phyloP scores from a whole-genome alignment of 2,113 vertebrate species.

The Tetrao urogallus region DNA sequence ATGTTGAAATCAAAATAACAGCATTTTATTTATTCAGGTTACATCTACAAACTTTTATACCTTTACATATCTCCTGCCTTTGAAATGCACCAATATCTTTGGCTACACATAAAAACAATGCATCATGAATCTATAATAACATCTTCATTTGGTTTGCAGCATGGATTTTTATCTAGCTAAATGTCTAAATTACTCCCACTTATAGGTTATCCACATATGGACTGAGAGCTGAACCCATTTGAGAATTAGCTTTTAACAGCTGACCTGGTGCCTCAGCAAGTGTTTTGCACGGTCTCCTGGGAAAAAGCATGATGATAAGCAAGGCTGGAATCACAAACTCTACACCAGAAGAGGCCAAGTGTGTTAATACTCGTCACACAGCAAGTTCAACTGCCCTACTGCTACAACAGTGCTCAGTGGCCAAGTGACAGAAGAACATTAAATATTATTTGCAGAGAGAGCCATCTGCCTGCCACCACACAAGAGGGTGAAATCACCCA shows the following conservation, averaged over 20 bases:
- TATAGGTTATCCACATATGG: constrained; percentile 66
- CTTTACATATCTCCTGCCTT: constrained; percentile 44
- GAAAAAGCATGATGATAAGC: constrained; percentile 52
- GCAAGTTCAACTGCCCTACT: constrained; percentile 53
- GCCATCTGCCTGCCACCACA: constrained; percentile 51
- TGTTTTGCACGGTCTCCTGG: constrained; percentile 26
- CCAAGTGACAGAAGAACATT: constrained; percentile 46
- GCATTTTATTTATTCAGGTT: constrained; percentile 55
- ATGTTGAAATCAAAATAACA: constrained; percentile 59
- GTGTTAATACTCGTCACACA: not conserved
- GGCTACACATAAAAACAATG: constrained; percentile 57
- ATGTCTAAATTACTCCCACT: constrained; percentile 72
- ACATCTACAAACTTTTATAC: constrained; percentile 40
- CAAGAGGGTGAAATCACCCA: not conserved
- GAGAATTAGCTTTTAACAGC: constrained; percentile 72
- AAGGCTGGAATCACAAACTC: constrained; percentile 34
- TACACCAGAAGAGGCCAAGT: constrained; percentile 20
- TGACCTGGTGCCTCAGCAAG: constrained; percentile 64
- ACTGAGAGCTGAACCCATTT: constrained; percentile 59
- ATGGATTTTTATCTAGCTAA: constrained; percentile 66
- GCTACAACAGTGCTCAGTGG: constrained; percentile 38
- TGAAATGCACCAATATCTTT: constrained; percentile 31
- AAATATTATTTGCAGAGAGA: constrained; percentile 28
- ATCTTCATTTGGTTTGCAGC: constrained; percentile 41
- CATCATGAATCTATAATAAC: constrained; percentile 62